These are phyloP conservation scores for Oncorhynchus gorbuscha DNA, from an alignment of 2,113 vertebrate species.

Conservation along the genomic window DNA sequence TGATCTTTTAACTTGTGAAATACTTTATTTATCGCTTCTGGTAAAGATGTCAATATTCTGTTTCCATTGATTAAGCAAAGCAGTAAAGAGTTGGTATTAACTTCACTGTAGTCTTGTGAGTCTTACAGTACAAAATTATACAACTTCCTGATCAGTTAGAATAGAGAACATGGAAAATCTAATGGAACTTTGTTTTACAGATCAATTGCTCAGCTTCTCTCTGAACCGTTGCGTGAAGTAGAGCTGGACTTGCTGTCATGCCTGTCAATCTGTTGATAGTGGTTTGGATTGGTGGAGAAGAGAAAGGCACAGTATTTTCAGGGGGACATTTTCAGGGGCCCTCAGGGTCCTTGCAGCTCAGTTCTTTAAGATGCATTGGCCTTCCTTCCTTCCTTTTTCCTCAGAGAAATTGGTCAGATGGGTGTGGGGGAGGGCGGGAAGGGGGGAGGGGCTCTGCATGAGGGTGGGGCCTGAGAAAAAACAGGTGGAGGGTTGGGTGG, in stretches of 20 bases:
- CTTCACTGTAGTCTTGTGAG: too few species aligned
- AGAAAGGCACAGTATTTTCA: not conserved
- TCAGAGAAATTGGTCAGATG: slow-evolving; percentile 53
- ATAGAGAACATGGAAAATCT: not conserved
- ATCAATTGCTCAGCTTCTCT: slow-evolving; percentile 16
- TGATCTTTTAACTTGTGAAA: too few species aligned
- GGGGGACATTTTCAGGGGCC: slow-evolving; percentile 9
- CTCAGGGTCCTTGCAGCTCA: not conserved
- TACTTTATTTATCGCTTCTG: too few species aligned
- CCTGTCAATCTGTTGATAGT: not conserved
- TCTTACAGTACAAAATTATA: too few species aligned
- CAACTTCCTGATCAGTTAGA: too few species aligned
- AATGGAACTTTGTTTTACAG: not conserved
- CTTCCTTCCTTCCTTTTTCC: not conserved
- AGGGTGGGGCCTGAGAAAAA: slow-evolving; percentile 67
- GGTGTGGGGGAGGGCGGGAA: slow-evolving; percentile 84
- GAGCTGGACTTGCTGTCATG: slow-evolving; percentile 30
- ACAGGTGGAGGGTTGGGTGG: slow-evolving; percentile 47
- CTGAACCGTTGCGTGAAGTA: not conserved
- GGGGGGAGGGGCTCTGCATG: slow-evolving; percentile 83
- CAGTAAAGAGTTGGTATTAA: too few species aligned
- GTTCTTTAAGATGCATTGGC: not conserved
- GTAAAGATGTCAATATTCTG: too few species aligned
- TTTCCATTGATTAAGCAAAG: too few species aligned
- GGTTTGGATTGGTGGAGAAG: not conserved